A percentile compares a stretch with the other conserved stretches of the same genome.
Evolutionary conservation across 2,888 invertebrate species (phyloP).

Genomic region (Lumbricus terrestris): DNA sequence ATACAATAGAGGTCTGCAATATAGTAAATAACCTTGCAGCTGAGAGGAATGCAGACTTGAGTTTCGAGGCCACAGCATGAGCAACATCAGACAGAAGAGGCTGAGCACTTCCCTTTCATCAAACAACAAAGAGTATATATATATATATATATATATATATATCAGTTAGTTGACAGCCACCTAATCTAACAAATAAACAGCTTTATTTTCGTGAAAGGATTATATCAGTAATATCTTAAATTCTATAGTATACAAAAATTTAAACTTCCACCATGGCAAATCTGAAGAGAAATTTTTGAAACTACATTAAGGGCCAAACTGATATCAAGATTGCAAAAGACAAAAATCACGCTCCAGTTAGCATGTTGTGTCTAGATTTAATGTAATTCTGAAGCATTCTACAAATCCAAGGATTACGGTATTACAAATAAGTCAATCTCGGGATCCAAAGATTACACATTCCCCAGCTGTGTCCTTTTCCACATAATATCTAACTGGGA

Average conservation of each 20-base stretch:
- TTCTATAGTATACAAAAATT: no score
- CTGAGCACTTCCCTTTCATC: slow-evolving; percentile 70
- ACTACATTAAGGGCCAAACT: not conserved
- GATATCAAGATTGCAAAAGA: not conserved
- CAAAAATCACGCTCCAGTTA: not conserved
- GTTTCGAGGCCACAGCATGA: slow-evolving; percentile 81
- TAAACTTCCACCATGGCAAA: not conserved
- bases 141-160: no score
- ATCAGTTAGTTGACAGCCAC: not conserved
- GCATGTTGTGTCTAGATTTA: not conserved
- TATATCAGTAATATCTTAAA: not conserved
- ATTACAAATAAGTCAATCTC: no score
- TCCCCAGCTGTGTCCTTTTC: no score
- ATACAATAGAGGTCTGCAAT: not conserved
- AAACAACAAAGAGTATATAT: not conserved
- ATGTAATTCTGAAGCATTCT: no score
- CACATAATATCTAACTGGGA: no score
- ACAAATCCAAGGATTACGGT: no score
- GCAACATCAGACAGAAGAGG: slow-evolving; percentile 87
- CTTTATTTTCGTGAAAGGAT: not conserved
- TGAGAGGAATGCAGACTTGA: slow-evolving; percentile 64
- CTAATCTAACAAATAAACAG: not conserved
- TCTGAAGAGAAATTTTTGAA: not conserved
- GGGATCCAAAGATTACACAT: no score
- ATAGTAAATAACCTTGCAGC: slow-evolving; percentile 57